These are phyloP conservation scores for Zaprionus lachaisei DNA, from an alignment of 1,140 invertebrate species.

Conservation along the genomic window DNA sequence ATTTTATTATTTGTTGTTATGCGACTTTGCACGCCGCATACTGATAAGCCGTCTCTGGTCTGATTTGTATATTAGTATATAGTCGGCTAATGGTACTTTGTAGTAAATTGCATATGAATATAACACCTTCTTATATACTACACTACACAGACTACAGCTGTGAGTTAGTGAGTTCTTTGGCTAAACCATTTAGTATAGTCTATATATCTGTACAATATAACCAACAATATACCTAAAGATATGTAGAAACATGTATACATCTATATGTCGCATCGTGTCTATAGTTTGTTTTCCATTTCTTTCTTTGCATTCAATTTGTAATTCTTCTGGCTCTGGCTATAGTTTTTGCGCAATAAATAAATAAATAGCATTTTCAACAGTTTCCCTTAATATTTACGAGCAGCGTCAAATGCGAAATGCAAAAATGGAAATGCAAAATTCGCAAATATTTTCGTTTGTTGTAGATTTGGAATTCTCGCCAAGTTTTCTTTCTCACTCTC, in stretches of 20 bases:
- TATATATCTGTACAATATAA: no score
- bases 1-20: not conserved
- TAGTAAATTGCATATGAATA: not conserved
- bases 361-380: constrained; percentile 29
- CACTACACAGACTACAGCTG: not conserved
- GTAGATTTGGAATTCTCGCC: not conserved
- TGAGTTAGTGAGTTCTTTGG: not conserved
- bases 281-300: constrained; percentile 2
- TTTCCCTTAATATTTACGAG: constrained; percentile 39
- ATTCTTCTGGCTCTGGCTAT: constrained; percentile 3
- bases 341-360: constrained; percentile 3
- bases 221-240: not conserved
- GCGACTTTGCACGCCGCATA: no score
- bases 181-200: no score
- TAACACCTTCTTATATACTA: not conserved
- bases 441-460: not conserved
- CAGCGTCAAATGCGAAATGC: constrained; percentile 19
- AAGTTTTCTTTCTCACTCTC: constrained; percentile 7
- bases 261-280: not conserved
- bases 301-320: constrained; percentile 1
- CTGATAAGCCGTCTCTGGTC: constrained; percentile 13
- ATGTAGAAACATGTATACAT: not conserved
- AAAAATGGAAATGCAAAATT: constrained; percentile 2
- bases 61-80: constrained; percentile 19
- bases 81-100: not conserved